Conservation (phyloP, 2,113 vertebrate species). For the Ardeotis arabs region DNA sequence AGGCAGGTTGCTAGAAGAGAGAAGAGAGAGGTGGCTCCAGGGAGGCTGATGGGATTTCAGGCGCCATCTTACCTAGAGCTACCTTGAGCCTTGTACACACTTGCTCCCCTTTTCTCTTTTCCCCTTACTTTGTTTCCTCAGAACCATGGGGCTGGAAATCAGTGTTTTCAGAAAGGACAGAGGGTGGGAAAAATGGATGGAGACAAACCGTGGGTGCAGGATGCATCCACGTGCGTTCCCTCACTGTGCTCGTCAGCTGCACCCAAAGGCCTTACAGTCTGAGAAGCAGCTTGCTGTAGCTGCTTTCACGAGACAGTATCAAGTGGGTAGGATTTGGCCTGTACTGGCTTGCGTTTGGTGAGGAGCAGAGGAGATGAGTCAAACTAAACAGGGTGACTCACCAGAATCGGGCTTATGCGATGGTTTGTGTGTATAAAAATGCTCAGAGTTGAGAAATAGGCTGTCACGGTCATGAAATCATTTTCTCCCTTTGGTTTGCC, state of each 20-base stretch:
- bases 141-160: background rate
- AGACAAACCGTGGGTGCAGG: background rate
- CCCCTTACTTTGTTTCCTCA: background rate
- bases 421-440: background rate
- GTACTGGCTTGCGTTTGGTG: conserved; percentile 6
- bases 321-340: background rate
- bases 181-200: background rate
- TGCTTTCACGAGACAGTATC: background rate
- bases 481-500: background rate
- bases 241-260: background rate
- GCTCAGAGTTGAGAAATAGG: background rate
- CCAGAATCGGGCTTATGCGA: background rate
- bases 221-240: background rate
- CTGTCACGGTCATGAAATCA: background rate
- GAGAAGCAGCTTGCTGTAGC: background rate
- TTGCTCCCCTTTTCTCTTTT: background rate
- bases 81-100: background rate
- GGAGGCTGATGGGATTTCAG: background rate
- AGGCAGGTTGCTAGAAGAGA: background rate
- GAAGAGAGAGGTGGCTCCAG: background rate
- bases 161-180: background rate
- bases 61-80: background rate
- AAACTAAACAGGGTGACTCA: conserved; percentile 1
- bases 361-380: background rate
- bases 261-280: background rate